These are phyloP conservation scores for Clepsis dumicolana DNA, from an alignment of 2,888 invertebrate genomes.

Conservation along the genomic window DNA sequence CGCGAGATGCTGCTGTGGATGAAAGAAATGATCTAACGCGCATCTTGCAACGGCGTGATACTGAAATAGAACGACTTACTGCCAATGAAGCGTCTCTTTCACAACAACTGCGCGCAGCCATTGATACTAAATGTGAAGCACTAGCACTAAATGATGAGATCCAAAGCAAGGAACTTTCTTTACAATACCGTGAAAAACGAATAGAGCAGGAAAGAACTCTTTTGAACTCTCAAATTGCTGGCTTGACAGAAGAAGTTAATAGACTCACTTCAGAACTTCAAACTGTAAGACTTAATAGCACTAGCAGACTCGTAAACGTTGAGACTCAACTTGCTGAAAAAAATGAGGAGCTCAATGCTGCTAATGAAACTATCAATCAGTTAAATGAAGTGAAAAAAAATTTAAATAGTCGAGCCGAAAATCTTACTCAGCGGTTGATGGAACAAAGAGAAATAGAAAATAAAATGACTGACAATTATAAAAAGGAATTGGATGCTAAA, in stretches of 20 bases:
- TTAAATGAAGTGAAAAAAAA: conserved; percentile 90
- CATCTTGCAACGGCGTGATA: conserved; percentile 90
- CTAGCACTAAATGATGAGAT: conserved; percentile 92
- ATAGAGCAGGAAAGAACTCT: conserved; percentile 93
- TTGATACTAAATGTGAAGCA: conserved; percentile 94
- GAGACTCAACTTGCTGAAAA: conserved; percentile 93
- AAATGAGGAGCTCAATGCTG: conserved; percentile 91
- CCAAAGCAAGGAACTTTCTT: conserved; percentile 91
- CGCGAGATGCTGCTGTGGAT: conserved; percentile 90
- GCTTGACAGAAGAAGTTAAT: conserved; percentile 92
- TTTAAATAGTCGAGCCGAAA: conserved; percentile 89
- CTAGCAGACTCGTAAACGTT: conserved; percentile 87
- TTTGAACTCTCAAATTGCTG: conserved; percentile 91
- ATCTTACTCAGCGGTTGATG: conserved; percentile 89
- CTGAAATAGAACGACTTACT: conserved; percentile 90
- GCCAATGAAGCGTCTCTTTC: conserved; percentile 89
- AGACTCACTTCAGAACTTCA: conserved; percentile 92
- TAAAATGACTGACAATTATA: conserved; percentile 90
- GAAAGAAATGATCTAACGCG: conserved; percentile 91
- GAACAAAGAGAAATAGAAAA: conserved; percentile 91
- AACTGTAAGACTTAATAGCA: conserved; percentile 90
- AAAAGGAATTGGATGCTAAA: conserved; percentile 94
- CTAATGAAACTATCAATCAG: conserved; percentile 89
- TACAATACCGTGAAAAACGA: conserved; percentile 93
- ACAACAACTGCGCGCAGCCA: conserved; percentile 91